Evolutionary conservation across 2,797 vertebrate species (phyloP).

Genomic region (Catostomus latipinnis): DNA sequence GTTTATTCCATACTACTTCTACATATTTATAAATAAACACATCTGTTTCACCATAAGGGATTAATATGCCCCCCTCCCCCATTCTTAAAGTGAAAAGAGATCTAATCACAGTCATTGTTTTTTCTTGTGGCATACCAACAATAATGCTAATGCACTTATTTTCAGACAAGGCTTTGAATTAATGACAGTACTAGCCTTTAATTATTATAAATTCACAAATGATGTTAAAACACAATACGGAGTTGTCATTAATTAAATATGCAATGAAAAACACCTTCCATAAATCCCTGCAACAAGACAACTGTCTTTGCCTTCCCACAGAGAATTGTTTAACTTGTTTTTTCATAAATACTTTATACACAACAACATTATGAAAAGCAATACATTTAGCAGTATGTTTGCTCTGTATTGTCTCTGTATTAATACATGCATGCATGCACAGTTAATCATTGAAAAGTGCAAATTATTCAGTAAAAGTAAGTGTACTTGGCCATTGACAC

Average conservation of each 20-base stretch:
- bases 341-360: constrained; percentile 3
- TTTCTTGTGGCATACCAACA: constrained; percentile 14
- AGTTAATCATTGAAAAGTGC: background rate
- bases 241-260: constrained; percentile 15
- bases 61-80: background rate
- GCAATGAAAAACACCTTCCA: background rate
- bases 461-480: background rate
- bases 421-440: background rate
- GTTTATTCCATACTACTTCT: background rate
- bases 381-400: background rate
- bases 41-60: constrained; percentile 12
- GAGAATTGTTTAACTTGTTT: constrained; percentile 12
- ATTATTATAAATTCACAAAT: background rate
- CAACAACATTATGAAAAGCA: background rate
- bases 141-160: constrained; percentile 28
- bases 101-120: constrained; percentile 45
- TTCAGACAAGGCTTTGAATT: background rate
- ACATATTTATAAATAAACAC: background rate
- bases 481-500: background rate
- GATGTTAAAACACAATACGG: background rate
- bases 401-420: background rate
- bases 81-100: constrained; percentile 7
- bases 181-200: background rate
- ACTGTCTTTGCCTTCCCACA: background rate
- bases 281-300: constrained; percentile 13